These are phyloP conservation scores for Bettongia penicillata DNA, from an alignment of 2,113 vertebrate genomes.

Conservation along the genomic window DNA sequence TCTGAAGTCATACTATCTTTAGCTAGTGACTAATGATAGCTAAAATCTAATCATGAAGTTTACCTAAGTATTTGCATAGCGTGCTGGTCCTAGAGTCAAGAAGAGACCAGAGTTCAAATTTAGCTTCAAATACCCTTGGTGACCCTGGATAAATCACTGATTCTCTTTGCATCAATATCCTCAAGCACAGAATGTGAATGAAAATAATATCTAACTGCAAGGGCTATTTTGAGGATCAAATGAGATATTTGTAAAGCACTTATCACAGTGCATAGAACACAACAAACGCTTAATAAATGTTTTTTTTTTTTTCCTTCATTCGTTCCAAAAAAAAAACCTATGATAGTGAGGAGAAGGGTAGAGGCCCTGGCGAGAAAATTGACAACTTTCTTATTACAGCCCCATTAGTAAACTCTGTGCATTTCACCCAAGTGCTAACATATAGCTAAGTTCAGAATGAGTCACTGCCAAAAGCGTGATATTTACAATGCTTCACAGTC, in stretches of 20 bases:
- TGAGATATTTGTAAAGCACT: not conserved
- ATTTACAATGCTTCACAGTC: not conserved
- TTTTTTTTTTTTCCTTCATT: not conserved
- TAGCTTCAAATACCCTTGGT: not conserved
- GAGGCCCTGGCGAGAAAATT: not conserved
- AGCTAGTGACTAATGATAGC: not conserved
- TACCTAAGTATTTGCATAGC: not conserved
- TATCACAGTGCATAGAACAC: not conserved
- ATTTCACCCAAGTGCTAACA: not conserved
- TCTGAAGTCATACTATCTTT: not conserved
- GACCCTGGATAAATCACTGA: not conserved
- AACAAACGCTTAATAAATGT: not conserved
- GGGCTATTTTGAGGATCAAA: not conserved
- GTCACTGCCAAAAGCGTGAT: not conserved
- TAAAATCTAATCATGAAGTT: not conserved
- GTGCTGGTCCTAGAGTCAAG: not conserved
- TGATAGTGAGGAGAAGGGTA: not conserved
- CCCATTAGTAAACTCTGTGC: not conserved
- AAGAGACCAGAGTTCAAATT: not conserved
- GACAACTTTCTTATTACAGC: not conserved
- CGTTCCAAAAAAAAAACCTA: not conserved
- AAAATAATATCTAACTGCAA: no score
- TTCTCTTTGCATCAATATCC: not conserved
- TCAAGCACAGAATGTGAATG: not conserved
- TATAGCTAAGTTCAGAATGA: not conserved